Evolutionary conservation across 2,113 vertebrate species (phyloP).

Genomic region (Opisthocomus hoazin): DNA sequence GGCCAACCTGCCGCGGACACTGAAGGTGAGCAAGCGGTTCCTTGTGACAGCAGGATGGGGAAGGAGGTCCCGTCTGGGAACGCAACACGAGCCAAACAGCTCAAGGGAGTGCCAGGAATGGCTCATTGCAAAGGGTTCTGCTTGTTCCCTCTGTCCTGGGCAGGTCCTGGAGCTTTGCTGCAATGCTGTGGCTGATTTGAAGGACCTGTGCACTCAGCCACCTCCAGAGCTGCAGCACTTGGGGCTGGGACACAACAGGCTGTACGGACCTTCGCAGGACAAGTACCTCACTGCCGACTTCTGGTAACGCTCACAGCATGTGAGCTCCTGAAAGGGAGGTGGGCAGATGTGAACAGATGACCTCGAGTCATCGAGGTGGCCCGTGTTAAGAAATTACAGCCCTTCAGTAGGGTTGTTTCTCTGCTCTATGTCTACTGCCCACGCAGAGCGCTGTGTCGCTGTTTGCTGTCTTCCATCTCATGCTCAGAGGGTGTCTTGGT

Average conservation of each 20-base stretch:
- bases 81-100: background rate
- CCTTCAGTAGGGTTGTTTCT: background rate
- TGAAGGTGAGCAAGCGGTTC: slow-evolving; percentile 67
- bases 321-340: background rate
- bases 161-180: slow-evolving; percentile 85
- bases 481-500: background rate
- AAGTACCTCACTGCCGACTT: slow-evolving; percentile 58
- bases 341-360: background rate
- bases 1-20: slow-evolving; percentile 70
- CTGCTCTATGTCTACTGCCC: background rate
- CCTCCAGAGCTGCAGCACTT: slow-evolving; percentile 76
- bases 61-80: background rate
- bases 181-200: slow-evolving; percentile 72
- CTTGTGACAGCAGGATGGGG: background rate
- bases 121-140: background rate
- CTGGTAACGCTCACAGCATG: slow-evolving; percentile 67
- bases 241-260: slow-evolving; percentile 77
- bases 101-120: accelerated
- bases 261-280: slow-evolving; percentile 61
- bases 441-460: background rate
- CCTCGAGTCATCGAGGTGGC: background rate
- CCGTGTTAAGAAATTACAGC: background rate
- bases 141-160: background rate
- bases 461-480: background rate
- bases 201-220: slow-evolving; percentile 54